Evolutionary conservation across 2,888 invertebrate genomes (phyloP).

Genomic region (Eristalinus sepulchralis): DNA sequence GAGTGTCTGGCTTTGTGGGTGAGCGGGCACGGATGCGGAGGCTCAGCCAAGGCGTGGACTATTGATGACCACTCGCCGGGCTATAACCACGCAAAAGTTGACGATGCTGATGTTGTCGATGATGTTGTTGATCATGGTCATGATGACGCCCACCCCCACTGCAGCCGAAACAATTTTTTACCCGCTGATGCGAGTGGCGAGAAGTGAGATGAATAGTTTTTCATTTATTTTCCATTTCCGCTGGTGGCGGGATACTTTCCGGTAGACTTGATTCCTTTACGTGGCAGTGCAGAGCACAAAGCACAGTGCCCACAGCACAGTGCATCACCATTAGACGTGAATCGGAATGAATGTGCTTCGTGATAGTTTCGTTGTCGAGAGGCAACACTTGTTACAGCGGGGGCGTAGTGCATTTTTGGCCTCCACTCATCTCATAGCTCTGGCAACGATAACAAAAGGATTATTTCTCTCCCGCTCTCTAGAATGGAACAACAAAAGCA

Average conservation of each 20-base stretch:
- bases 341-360: conserved; percentile 47
- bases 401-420: conserved; percentile 18
- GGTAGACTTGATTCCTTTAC: conserved; percentile 54
- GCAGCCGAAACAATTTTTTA: background rate
- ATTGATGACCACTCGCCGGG: conserved; percentile 64
- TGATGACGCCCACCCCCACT: conserved; percentile 25
- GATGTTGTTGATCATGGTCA: conserved; percentile 59
- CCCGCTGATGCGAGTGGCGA: background rate
- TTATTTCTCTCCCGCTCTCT: conserved; percentile 12
- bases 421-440: background rate
- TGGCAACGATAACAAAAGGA: conserved; percentile 28
- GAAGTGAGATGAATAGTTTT: conserved; percentile 71
- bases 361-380: conserved; percentile 35
- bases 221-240: conserved; percentile 72
- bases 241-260: conserved; percentile 65
- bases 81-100: conserved; percentile 36
- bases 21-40: background rate
- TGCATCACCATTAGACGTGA: conserved; percentile 39
- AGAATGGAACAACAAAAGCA: background rate
- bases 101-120: conserved; percentile 41
- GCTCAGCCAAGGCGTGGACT: conserved; percentile 18
- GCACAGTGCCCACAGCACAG: background rate
- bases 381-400: conserved; percentile 37
- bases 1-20: background rate
- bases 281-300: conserved; percentile 23